Conservation (phyloP, 53 echinoderm and acorn worm genomes). For the Temnopleurus reevesii region DNA sequence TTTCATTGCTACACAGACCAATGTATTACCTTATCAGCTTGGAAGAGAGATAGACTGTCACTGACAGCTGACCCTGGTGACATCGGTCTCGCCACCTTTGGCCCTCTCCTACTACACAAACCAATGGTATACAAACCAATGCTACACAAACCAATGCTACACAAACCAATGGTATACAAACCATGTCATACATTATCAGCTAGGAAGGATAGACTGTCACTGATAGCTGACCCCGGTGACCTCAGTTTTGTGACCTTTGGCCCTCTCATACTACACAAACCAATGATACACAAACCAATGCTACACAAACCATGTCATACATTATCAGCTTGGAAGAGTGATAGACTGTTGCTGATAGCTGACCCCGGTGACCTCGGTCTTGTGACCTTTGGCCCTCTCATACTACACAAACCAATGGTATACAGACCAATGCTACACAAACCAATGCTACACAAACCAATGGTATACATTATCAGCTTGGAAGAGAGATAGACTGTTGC, state of each 20-base stretch:
- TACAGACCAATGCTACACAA: no score
- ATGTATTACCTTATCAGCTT: slow-evolving; percentile 90
- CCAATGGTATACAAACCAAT: no score
- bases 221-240: slow-evolving; percentile 70
- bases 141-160: no score
- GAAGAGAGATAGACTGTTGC: slow-evolving; percentile 75
- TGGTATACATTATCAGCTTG: slow-evolving; percentile 94
- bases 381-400: slow-evolving; percentile 67
- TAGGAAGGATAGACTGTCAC: slow-evolving; percentile 68
- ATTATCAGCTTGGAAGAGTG: slow-evolving; percentile 86
- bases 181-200: slow-evolving; percentile 89
- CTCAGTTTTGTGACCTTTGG: slow-evolving; percentile 65
- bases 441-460: no score
- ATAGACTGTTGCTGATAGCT: slow-evolving; percentile 71
- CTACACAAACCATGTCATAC: no score
- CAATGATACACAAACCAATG: no score
- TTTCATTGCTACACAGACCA: no score
- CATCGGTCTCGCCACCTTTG: slow-evolving; percentile 69
- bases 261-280: slow-evolving; percentile 50
- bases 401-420: no score
- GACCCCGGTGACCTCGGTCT: slow-evolving; percentile 78
- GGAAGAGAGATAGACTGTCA: slow-evolving; percentile 76
- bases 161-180: no score
- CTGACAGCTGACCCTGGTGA: slow-evolving; percentile 76
- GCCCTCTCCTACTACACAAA: no score